Percentiles rank a stretch among this genome's conserved stretches.
phyloP scores from a whole-genome alignment of 2,797 vertebrate species.

The Sebastes wilsoni region DNA sequence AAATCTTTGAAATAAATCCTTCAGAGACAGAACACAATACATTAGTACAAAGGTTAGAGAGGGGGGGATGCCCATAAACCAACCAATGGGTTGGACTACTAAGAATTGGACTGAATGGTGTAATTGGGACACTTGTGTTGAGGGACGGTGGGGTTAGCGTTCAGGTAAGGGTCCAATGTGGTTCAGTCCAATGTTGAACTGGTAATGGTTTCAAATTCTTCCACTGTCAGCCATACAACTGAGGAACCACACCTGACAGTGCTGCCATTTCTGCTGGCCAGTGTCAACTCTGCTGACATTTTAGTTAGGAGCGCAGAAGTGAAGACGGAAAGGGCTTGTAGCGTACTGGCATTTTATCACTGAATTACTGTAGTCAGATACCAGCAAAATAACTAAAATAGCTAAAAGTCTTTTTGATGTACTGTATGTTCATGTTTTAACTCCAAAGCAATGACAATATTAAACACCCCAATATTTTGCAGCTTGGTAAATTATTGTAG shows the following conservation, averaged over 20 bases:
- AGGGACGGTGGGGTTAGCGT: neutral
- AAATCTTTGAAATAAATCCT: neutral
- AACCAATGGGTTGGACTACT: neutral
- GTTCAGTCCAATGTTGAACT: constrained; percentile 2
- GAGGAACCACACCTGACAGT: neutral
- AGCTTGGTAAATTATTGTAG: neutral
- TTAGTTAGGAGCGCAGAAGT: neutral
- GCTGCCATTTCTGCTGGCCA: neutral
- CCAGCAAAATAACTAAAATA: neutral
- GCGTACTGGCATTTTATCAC: neutral
- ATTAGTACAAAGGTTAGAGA: neutral
- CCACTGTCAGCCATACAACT: neutral
- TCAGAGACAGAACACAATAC: neutral
- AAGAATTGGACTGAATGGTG: neutral
- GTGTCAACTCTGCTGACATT: neutral
- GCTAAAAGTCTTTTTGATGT: neutral
- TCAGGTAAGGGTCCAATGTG: neutral
- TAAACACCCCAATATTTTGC: neutral
- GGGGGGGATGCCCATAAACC: neutral
- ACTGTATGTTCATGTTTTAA: neutral
- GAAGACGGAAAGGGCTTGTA: neutral
- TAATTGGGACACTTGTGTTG: neutral
- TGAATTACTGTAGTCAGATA: neutral
- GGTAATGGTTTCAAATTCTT: neutral
- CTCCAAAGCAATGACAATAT: neutral